Conservation (phyloP, 1,140 invertebrate genomes). For the Tribolium madens region DNA sequence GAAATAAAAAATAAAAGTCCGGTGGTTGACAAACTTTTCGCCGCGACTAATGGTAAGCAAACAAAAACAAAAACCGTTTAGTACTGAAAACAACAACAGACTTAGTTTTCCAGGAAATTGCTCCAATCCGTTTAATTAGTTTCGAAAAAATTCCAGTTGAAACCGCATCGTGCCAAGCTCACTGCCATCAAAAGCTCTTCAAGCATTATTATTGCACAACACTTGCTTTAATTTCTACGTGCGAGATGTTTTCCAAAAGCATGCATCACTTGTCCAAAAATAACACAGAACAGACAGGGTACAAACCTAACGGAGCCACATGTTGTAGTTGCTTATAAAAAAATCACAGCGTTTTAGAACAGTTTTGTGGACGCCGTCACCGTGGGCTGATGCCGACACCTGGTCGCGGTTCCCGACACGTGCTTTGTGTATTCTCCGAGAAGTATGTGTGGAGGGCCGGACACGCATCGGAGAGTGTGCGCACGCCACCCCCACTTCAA, state of each 20-base stretch:
- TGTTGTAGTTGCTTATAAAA: slow-evolving; percentile 18
- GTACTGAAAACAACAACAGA: background rate
- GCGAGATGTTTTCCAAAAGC: background rate
- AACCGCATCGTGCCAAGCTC: background rate
- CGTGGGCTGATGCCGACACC: slow-evolving; percentile 9
- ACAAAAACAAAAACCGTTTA: slow-evolving; percentile 13
- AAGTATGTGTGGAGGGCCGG: slow-evolving; percentile 22
- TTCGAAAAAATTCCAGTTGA: background rate
- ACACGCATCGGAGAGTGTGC: slow-evolving; percentile 26
- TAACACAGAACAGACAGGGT: slow-evolving; percentile 17
- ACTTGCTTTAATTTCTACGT: background rate
- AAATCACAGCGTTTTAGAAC: slow-evolving; percentile 23
- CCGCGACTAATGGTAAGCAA: slow-evolving; percentile 10
- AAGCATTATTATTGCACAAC: background rate
- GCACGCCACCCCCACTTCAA: slow-evolving; percentile 24
- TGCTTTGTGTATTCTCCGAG: slow-evolving; percentile 29
- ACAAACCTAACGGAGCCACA: slow-evolving; percentile 23
- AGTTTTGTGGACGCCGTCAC: slow-evolving; percentile 8
- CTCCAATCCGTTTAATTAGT: background rate
- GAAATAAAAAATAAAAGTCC: background rate
- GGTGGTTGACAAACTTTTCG: slow-evolving; percentile 7
- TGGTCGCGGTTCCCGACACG: slow-evolving; percentile 28
- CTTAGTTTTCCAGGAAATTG: slow-evolving; percentile 1
- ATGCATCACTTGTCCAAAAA: slow-evolving; percentile 29
- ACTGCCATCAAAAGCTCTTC: background rate